phyloP scores from a whole-genome alignment of 2,888 invertebrate genomes.

The Myopa testacea region DNA sequence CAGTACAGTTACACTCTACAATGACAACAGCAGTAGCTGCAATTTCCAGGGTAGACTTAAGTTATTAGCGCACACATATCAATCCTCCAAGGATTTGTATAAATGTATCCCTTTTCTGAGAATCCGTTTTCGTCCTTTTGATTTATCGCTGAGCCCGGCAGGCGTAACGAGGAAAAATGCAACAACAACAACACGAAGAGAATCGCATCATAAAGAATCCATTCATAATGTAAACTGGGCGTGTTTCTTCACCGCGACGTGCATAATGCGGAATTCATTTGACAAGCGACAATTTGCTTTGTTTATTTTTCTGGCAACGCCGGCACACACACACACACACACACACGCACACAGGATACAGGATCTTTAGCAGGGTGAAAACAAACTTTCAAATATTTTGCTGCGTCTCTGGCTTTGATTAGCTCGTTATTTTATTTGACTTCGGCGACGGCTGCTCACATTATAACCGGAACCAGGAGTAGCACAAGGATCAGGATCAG shows the following conservation, averaged over 20 bases:
- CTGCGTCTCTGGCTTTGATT: conserved; percentile 13
- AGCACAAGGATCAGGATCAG: background rate
- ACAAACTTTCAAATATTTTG: no score
- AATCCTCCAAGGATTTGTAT: conserved; percentile 64
- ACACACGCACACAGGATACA: no score
- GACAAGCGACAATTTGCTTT: conserved; percentile 27
- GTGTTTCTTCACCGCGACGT: background rate
- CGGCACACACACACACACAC: no score
- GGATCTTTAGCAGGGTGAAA: no score
- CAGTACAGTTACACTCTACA: conserved; percentile 30
- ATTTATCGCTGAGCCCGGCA: conserved; percentile 12
- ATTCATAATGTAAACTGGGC: background rate
- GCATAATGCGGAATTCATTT: background rate
- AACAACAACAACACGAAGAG: background rate
- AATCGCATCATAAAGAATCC: background rate
- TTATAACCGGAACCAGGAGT: background rate
- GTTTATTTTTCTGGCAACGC: conserved; percentile 4
- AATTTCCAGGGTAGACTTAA: background rate
- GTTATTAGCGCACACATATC: conserved; percentile 66
- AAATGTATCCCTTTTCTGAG: background rate
- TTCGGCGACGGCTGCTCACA: conserved; percentile 9
- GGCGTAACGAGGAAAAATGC: background rate
- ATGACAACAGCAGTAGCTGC: background rate
- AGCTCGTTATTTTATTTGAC: conserved; percentile 33
- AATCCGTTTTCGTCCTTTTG: background rate